Evolutionary conservation across 2,113 vertebrate species (phyloP), one percentile per base, ranked within the genome.

Genomic region (Syngnathus scovelli): DNA sequence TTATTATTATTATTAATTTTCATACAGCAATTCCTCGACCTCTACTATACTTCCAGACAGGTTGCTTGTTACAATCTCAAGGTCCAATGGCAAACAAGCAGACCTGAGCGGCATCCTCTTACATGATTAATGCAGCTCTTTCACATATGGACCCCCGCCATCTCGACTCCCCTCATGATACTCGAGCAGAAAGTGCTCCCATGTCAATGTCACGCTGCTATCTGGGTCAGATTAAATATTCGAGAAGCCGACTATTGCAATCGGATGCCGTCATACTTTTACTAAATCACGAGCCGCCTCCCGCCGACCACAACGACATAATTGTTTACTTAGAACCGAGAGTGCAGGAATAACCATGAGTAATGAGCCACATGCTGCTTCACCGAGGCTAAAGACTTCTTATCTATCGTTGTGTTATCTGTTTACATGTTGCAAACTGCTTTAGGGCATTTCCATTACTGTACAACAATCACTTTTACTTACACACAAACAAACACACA

Each of bases 171-270:
- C 37, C 37, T 10, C 37, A 10, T 37, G 59, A 79, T 74, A 75
- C 66, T 70, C 64, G 61, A 77, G 68, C 78, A 70, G 78, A 70
- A 81, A 75, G 66, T 72, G 71, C 74, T 71, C 67, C 81, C 83
- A 84, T 84, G 83, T 85, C 86, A 83, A 76, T 87, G 82, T 88
- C 83, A 70, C 36, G 33, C 59, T 71, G 66, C 70, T 75, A 81
- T 82, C 72, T 82, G 78, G 81, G 82, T 79, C 85, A 72, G 43
- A 33, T 33, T 33, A 33, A 62, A 67, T 67, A 60, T 66, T 59
- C 51, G n/a, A 61, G 66, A 39, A 61, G 58, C 49, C 49, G 65
- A 71, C 19, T 4, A 21, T 51, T n/a, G 48, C 19, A 51, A n/a
- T 51, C 1, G 7, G 48, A 7, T 19, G 18, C 48, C n/a, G 8